Evolutionary conservation across 2,797 vertebrate species (phyloP), one percentile per base, ranked within the genome.

Genomic region (Picus viridis): DNA sequence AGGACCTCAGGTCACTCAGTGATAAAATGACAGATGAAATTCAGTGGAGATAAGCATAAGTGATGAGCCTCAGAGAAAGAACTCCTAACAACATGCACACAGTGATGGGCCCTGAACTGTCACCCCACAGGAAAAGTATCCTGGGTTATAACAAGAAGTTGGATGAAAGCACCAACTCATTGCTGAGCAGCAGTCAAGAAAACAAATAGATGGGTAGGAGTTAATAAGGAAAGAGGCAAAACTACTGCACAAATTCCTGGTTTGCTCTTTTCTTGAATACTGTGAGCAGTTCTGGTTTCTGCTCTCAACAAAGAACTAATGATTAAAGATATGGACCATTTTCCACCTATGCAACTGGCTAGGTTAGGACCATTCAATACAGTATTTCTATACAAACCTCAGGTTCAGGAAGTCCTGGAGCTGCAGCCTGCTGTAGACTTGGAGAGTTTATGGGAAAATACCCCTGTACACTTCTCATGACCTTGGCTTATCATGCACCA

Each of bases 291-390:
- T 89, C 63, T 83, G 34, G 43, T 79, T 73, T 88, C 67, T 69
- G 34, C 91, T 96, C 80, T 91, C 80, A 89, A 59, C 71, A 83
- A 77, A 92, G 69, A 91, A 22, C 10, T 29, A 27, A 71, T 27
- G 43, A 63, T 65, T 43, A 67, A 89, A 91, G 76, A 72, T 63
- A 81, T 0, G 53, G 76, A 76, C 27, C 57, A 24, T 64, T 89
- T 95, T 80, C 90, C 54, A 71, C 56, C 54, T 47, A 53, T 51
- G 68, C 79, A 84, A 82, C 63, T 29, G 67, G 18, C 61, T 67
- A 79, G 49, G 54, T 45, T 69, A 43, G 18, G 23, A 24, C 75
- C 77, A 80, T 74, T 92, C 87, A 87, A 47, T 59, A 16, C 53
- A 57, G 7, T 4, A 34, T 92, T 93, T 91, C 83, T 86, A 70